A percentile compares a stretch with the other conserved stretches of the same genome.
These are phyloP conservation scores for Drymodes brunneopygia DNA, from an alignment of 2,113 vertebrate species.

Conservation along the genomic window DNA sequence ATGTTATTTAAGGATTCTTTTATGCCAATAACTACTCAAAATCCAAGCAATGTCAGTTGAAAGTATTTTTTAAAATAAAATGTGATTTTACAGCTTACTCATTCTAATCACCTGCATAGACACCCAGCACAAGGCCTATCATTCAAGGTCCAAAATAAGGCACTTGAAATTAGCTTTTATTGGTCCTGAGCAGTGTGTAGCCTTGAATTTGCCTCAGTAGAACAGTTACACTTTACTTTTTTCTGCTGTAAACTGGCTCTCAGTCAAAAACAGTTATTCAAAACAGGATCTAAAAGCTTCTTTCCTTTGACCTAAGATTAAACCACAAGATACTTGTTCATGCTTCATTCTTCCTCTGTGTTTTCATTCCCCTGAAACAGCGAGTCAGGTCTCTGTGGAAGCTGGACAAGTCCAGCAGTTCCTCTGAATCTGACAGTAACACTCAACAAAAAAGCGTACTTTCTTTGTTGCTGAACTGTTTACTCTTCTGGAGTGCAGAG, in stretches of 20 bases:
- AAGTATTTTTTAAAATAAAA: not conserved
- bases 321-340: not conserved
- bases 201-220: not conserved
- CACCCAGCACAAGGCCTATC: not conserved
- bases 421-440: not conserved
- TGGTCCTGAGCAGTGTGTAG: not conserved
- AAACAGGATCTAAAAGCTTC: not conserved
- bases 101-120: not conserved
- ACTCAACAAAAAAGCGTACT: accelerated
- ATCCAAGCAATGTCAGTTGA: not conserved
- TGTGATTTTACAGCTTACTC: not conserved
- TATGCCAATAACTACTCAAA: not conserved
- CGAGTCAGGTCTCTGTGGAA: not conserved
- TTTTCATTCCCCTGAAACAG: not conserved
- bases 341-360: not conserved
- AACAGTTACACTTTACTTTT: not conserved
- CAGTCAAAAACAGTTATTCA: not conserved
- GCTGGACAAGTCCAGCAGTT: not conserved
- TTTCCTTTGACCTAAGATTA: not conserved
- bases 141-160: not conserved
- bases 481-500: not conserved
- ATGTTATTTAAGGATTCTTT: not conserved
- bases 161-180: not conserved
- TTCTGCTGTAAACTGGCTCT: not conserved
- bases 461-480: not conserved